phyloP scores from a whole-genome alignment of 1,140 invertebrate genomes.

The Caerostris darwini region DNA sequence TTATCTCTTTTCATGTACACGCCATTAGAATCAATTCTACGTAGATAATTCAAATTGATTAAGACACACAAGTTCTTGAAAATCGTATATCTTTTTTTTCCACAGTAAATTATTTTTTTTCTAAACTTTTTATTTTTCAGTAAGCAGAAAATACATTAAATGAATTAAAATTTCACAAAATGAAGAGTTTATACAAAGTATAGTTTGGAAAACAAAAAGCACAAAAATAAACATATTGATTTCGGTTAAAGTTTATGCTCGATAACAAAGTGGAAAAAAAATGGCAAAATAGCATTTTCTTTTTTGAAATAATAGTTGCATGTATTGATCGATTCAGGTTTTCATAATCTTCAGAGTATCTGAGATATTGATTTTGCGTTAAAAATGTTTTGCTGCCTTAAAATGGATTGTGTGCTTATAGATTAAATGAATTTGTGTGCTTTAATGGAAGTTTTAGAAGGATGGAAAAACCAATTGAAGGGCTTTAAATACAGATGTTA shows the following conservation, averaged over 20 bases:
- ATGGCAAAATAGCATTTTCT: not conserved
- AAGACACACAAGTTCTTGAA: not conserved
- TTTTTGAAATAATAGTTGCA: not conserved
- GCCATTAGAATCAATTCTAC: not conserved
- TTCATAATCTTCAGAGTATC: conserved; percentile 2
- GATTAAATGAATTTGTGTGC: not conserved
- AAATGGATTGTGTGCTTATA: not conserved
- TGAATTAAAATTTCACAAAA: not conserved
- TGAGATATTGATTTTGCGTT: conserved; percentile 35
- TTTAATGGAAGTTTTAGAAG: not conserved
- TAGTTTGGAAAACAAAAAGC: not conserved
- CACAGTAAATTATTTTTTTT: not conserved
- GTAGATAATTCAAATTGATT: conserved; percentile 14
- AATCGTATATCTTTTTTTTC: not conserved
- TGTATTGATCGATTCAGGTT: conserved; percentile 7
- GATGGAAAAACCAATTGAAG: not conserved
- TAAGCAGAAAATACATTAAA: not conserved
- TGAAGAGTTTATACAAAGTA: not conserved
- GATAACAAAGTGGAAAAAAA: not conserved
- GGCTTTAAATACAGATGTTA: conserved; percentile 1
- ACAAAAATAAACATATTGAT: not conserved
- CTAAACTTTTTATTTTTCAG: not conserved
- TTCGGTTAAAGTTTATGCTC: not conserved
- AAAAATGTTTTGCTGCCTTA: not conserved
- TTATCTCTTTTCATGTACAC: not conserved